Percentiles rank a stretch among this genome's conserved stretches.
Evolutionary conservation across 2,797 vertebrate genomes (phyloP).

Genomic region (Arnoldichthys spilopterus): DNA sequence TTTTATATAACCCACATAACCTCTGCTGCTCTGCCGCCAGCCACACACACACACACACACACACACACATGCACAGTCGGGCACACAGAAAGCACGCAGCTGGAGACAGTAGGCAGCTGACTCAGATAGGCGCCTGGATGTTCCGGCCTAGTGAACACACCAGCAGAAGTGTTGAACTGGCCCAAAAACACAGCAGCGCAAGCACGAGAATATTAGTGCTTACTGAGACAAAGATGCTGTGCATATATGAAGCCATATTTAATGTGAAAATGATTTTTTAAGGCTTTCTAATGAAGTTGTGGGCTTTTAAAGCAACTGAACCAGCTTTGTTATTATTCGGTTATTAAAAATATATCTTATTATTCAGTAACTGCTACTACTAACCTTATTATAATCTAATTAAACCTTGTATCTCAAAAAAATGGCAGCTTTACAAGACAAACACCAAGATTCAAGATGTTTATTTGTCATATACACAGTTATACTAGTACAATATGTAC

Average conservation of each 20-base stretch:
- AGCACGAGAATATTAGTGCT: neutral
- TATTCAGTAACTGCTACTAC: no score
- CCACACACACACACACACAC: neutral
- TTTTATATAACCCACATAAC: constrained; percentile 59
- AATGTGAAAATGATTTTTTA: no score
- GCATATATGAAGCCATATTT: neutral
- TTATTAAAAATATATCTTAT: no score
- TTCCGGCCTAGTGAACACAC: constrained; percentile 19
- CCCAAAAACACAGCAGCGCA: neutral
- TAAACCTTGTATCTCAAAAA: no score
- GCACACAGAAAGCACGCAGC: neutral
- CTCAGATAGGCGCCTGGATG: constrained; percentile 12
- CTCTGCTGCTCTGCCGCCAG: constrained; percentile 16
- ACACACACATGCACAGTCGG: constrained; percentile 7
- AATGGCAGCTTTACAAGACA: no score
- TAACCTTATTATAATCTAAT: no score
- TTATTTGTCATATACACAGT: no score
- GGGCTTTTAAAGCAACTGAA: no score
- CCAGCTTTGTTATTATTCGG: no score
- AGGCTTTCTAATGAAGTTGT: no score
- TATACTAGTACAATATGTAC: no score
- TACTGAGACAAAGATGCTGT: neutral
- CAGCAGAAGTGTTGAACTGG: constrained; percentile 10
- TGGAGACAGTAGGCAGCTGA: constrained; percentile 24
- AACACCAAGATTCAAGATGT: no score